Conservation (phyloP, 2,113 vertebrate species). For the Elephas maximus region DNA sequence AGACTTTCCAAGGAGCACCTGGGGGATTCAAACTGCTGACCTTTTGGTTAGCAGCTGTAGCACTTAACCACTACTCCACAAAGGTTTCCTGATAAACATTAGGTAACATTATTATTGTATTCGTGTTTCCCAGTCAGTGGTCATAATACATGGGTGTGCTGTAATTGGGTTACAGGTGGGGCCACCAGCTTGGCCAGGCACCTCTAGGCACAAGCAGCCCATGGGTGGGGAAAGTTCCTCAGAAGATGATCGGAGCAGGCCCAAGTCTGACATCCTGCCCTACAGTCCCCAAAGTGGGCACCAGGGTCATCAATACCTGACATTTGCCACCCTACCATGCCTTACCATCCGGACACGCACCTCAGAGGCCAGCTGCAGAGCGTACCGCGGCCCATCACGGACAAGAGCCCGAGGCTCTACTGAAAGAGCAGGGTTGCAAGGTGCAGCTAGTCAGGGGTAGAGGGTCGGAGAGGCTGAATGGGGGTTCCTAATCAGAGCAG, state of each 20-base stretch:
- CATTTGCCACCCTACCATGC: neutral
- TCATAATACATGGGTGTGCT: neutral
- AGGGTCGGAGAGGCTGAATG: neutral
- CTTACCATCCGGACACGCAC: neutral
- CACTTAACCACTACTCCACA: too few relatives aligned
- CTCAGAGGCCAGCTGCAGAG: neutral
- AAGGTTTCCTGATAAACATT: neutral
- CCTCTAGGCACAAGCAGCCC: neutral
- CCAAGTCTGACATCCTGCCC: neutral
- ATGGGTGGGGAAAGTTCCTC: neutral
- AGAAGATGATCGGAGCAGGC: neutral
- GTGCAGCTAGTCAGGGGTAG: neutral
- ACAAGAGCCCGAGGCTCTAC: neutral
- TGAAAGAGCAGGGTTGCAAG: neutral
- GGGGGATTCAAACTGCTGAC: too few relatives aligned
- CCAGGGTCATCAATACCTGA: neutral
- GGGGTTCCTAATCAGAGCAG: neutral
- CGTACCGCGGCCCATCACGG: rapidly evolving
- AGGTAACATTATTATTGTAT: neutral
- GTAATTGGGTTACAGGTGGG: neutral
- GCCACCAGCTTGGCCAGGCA: neutral
- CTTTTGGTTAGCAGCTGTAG: too few relatives aligned
- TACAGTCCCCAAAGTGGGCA: neutral
- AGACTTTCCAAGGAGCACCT: too few relatives aligned
- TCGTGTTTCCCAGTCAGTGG: neutral